A percentile compares a stretch with the other conserved stretches of the same genome.
Conservation (phyloP, 1,140 invertebrate genomes). For the Carposina sasakii region DNA sequence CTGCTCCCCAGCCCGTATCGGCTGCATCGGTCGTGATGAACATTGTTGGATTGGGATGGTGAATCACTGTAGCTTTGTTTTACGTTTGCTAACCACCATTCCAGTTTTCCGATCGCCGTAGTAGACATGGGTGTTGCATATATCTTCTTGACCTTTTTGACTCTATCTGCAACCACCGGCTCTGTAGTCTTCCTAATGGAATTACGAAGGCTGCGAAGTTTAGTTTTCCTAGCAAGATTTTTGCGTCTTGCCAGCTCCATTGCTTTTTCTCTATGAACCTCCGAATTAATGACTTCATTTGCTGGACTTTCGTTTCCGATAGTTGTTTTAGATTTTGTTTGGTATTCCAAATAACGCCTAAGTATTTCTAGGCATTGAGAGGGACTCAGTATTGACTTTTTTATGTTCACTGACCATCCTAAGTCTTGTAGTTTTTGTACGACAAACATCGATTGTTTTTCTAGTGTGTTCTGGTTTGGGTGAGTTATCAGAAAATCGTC, state of each 20-base stretch:
- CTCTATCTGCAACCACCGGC: slow-evolving; percentile 10
- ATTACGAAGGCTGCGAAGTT: neutral
- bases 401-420: neutral
- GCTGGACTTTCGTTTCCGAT: neutral
- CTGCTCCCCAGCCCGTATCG: slow-evolving; percentile 16
- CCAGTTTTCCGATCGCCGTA: neutral
- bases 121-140: neutral
- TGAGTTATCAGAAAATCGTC: slow-evolving; percentile 16
- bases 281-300: neutral
- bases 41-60: slow-evolving; percentile 11
- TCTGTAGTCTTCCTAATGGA: slow-evolving; percentile 9
- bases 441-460: neutral
- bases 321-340: neutral
- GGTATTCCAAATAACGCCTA: neutral
- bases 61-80: slow-evolving; percentile 10
- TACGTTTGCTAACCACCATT: slow-evolving; percentile 7
- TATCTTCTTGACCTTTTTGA: too few relatives aligned
- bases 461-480: neutral
- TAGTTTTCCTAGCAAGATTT: neutral
- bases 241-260: neutral
- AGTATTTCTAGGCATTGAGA: neutral
- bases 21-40: slow-evolving; percentile 34
- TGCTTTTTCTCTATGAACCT: neutral
- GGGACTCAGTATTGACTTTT: neutral
- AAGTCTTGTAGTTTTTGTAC: neutral